Percentiles rank a stretch among this genome's conserved stretches.
These are phyloP conservation scores for Sebastes hubbsi DNA, from an alignment of 2,797 vertebrate species.

Conservation along the genomic window DNA sequence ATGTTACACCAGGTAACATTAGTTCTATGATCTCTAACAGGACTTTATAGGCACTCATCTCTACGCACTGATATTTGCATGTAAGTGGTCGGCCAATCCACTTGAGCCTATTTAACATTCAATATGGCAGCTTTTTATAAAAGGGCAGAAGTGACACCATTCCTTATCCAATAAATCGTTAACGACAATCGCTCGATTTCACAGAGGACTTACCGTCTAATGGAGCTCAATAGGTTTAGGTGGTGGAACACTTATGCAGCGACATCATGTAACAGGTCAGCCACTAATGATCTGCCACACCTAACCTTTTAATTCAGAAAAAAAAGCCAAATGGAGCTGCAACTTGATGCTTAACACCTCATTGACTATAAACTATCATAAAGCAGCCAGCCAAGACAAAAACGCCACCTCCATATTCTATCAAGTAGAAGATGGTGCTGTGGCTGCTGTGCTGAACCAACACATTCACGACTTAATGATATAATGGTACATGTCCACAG, in stretches of 20 bases:
- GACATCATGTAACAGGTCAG: constrained; percentile 24
- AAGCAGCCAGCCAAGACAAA: constrained; percentile 18
- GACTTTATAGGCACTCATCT: constrained; percentile 8
- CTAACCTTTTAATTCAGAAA: constrained; percentile 7
- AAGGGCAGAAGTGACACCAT: constrained; percentile 43
- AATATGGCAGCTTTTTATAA: constrained; percentile 18
- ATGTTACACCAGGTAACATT: constrained; percentile 1
- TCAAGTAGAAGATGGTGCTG: not conserved
- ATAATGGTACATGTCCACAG: not conserved
- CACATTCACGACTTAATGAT: constrained; percentile 6
- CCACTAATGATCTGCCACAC: not conserved
- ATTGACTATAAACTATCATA: constrained; percentile 3
- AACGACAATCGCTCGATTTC: not conserved
- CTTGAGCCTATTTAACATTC: constrained; percentile 33
- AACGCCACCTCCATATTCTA: constrained; percentile 8
- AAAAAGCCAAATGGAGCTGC: not conserved
- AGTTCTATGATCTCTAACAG: not conserved
- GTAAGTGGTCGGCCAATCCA: constrained; percentile 23
- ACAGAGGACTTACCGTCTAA: constrained; percentile 15
- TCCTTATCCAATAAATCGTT: constrained; percentile 37
- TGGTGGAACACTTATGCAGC: not conserved
- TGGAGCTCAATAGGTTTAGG: constrained; percentile 8
- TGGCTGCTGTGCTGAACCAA: not conserved
- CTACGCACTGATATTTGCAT: constrained; percentile 31
- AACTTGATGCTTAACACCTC: constrained; percentile 12